Evolutionary conservation across 2,113 vertebrate species (phyloP), one percentile per base, ranked within the genome.

Genomic region (Xenopus borealis): DNA sequence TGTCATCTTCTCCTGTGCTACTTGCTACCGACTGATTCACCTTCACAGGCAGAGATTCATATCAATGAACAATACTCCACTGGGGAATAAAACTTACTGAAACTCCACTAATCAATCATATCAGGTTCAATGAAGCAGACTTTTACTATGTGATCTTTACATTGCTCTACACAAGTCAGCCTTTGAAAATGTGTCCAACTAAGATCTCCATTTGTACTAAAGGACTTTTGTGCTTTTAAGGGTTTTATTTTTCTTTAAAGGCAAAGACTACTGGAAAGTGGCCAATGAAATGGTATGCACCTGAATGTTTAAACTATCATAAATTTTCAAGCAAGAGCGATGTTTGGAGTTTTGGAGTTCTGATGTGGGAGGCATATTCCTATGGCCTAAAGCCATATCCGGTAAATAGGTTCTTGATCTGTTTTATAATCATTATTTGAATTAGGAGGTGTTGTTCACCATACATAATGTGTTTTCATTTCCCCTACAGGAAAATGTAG

Each of bases 251-350:
- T 27, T 23, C 63, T 12, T 62, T 85, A 5, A 81, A 98, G 97
- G 95, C 96, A 23, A 95, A 96, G 82, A 89, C 86, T 78, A 93
- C 93, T 4, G 96, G 96, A 44, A 98, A 98, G 83, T 98, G 96
- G 96, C 97, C 97, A 0, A 89, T 99, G 30, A 99, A 99, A 73
- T 99, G 97, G 97, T 99, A 98, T 0, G 97, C 97, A 9, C 97
- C 97, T 0, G 97, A 99, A 82, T 98, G 94, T 64, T 97, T 99
- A 69, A 96, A 97, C 86, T 98, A 90, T 89, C 93, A 90, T 73
- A 96, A 93, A 78, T 98, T 99, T 87, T 99, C 97, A 52, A 94
- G 93, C 77, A 99, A 95, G 83, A 98, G 97, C 59, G 97, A 99
- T 7, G 96, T 99, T 69, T 99, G 97, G 97, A 99, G 97, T 83